phyloP scores from a whole-genome alignment of 2,113 vertebrate species.

The Grallaria varia region DNA sequence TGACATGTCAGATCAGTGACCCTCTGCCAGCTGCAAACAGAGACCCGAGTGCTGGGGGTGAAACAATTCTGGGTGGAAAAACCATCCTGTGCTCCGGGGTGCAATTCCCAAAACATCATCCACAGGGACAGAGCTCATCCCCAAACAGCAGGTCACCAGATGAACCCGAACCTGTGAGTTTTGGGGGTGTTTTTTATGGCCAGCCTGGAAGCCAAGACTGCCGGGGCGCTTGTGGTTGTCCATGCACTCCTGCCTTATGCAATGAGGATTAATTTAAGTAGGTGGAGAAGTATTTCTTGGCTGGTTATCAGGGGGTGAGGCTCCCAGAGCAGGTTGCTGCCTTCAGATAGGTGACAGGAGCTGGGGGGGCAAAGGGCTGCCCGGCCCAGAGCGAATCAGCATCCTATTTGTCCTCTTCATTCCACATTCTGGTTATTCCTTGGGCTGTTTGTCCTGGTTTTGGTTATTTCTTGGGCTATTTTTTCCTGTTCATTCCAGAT shows the following conservation, averaged over 20 bases:
- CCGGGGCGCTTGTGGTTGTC: not conserved
- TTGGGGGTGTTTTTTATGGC: not conserved
- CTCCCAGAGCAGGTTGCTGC: not conserved
- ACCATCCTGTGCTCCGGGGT: not conserved
- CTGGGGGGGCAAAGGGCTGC: not conserved
- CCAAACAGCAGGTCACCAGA: not conserved
- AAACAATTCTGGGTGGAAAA: not conserved
- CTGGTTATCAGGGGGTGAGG: conserved; percentile 3
- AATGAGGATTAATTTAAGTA: not conserved
- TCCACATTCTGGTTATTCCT: not conserved
- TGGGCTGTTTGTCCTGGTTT: not conserved
- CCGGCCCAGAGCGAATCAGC: not conserved
- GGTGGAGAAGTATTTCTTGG: conserved; percentile 11
- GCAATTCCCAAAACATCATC: not conserved
- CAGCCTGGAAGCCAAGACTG: not conserved
- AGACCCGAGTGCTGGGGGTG: not conserved
- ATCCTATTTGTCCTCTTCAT: rapidly evolving
- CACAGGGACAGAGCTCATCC: rapidly evolving
- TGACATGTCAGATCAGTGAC: not conserved
- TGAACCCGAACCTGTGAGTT: not conserved
- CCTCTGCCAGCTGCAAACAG: not conserved
- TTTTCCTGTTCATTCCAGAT: not conserved
- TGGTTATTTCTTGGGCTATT: too few species aligned
- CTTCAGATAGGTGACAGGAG: not conserved
- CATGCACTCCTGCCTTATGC: not conserved